Percentiles rank a stretch among this genome's conserved stretches.
Evolutionary conservation across 2,113 vertebrate species (phyloP).

Genomic region (Spilogale gracilis): DNA sequence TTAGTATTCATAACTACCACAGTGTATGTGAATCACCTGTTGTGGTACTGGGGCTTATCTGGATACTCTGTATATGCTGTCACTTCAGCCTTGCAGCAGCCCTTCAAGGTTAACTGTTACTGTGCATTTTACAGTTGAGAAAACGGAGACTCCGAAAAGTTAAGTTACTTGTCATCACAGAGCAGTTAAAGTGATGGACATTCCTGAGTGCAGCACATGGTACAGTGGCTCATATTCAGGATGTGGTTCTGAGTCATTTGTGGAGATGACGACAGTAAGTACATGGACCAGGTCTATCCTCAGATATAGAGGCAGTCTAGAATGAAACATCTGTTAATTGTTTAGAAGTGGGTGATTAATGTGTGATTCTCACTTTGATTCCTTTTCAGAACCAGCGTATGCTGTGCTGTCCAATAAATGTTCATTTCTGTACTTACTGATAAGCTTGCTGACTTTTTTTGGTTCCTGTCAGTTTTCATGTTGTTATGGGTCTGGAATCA

Average conservation of each 20-base stretch:
- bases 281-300: background rate
- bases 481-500: background rate
- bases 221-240: background rate
- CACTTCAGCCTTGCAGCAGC: background rate
- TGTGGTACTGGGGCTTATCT: rapidly evolving
- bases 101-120: no score
- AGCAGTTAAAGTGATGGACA: background rate
- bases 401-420: background rate
- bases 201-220: background rate
- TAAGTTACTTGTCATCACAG: background rate
- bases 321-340: background rate
- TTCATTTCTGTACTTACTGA: background rate
- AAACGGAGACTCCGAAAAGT: background rate
- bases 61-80: no score
- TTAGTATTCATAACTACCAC: no score
- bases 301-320: background rate
- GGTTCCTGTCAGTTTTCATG: background rate
- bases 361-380: background rate
- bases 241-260: background rate
- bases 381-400: background rate
- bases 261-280: background rate
- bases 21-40: background rate
- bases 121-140: background rate
- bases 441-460: background rate
- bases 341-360: background rate